Percentiles rank a stretch among this genome's conserved stretches.
These are phyloP conservation scores for Dasysyrphus tricinctus DNA, from an alignment of 2,888 invertebrate species.

Conservation along the genomic window DNA sequence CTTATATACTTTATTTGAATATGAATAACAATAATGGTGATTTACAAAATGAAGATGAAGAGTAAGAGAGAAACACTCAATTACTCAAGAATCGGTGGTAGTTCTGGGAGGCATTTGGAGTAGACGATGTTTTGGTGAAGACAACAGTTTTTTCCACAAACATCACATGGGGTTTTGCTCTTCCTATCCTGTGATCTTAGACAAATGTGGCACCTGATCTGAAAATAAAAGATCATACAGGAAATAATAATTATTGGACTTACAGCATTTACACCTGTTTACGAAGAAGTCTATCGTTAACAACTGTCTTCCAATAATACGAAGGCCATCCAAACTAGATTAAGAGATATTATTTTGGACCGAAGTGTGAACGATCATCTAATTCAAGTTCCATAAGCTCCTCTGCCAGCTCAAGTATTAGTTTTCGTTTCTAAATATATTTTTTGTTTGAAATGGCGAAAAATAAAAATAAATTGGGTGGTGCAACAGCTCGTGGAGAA, in stretches of 20 bases:
- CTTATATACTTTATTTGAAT: background rate
- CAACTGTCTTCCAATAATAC: background rate
- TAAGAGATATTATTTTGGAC: background rate
- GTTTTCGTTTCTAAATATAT: conserved; percentile 19
- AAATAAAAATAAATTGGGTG: no score
- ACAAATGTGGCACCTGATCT: conserved; percentile 15
- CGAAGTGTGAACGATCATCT: background rate
- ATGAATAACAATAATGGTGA: background rate
- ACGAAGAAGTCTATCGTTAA: background rate
- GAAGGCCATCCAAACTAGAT: background rate
- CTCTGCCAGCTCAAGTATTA: conserved; percentile 2
- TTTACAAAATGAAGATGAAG: background rate
- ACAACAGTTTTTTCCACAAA: conserved; percentile 10
- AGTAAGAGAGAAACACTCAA: background rate
- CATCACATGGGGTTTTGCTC: conserved; percentile 7
- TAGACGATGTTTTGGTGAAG: background rate
- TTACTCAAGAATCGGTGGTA: no score
- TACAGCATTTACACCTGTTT: background rate
- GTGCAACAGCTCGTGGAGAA: no score
- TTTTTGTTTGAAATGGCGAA: background rate
- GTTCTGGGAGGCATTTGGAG: background rate
- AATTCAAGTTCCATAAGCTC: no score
- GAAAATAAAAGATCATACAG: conserved; percentile 18
- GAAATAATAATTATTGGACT: conserved; percentile 2
- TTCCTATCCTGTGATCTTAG: conserved; percentile 13